phyloP scores from a whole-genome alignment of 1,140 invertebrate species.

The Mesaphorura yosii region DNA sequence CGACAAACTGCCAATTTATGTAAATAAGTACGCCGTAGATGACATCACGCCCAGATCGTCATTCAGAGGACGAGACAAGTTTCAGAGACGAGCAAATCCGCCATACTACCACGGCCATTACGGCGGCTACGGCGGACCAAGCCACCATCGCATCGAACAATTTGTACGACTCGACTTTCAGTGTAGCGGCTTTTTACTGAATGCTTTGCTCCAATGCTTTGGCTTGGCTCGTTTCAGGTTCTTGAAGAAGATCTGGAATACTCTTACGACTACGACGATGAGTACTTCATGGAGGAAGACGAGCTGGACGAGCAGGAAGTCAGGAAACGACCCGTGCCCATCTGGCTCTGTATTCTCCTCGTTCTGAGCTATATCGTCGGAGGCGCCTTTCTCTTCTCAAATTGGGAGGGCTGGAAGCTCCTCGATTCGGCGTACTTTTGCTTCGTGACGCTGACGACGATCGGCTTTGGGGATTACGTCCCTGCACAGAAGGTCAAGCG shows the following conservation, averaged over 20 bases:
- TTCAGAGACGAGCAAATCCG: too few species aligned
- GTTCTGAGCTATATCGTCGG: conserved; percentile 57
- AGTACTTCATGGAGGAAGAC: conserved; percentile 5
- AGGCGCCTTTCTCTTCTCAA: conserved; percentile 70
- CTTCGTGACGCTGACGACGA: conserved; percentile 89
- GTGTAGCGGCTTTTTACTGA: neutral
- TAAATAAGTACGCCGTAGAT: conserved; percentile 29
- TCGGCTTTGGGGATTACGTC: conserved; percentile 86
- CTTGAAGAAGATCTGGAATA: too few species aligned
- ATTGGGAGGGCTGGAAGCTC: conserved; percentile 68
- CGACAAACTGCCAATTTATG: conserved; percentile 18
- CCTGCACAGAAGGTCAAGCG: conserved; percentile 39
- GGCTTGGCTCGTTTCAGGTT: too few species aligned
- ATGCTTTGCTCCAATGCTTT: neutral
- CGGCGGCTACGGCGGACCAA: neutral
- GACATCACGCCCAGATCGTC: conserved; percentile 5
- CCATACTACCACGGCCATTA: too few species aligned
- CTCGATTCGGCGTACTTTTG: conserved; percentile 90
- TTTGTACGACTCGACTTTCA: conserved; percentile 4
- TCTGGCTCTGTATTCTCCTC: conserved; percentile 73
- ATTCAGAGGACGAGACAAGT: neutral
- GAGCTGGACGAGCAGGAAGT: conserved; percentile 10
- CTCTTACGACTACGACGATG: neutral
- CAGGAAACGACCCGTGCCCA: conserved; percentile 23
- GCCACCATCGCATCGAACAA: conserved; percentile 4